Evolutionary conservation across 2,888 invertebrate species (phyloP), one percentile per base, ranked within the genome.

Genomic region (Amphipyra berbera): DNA sequence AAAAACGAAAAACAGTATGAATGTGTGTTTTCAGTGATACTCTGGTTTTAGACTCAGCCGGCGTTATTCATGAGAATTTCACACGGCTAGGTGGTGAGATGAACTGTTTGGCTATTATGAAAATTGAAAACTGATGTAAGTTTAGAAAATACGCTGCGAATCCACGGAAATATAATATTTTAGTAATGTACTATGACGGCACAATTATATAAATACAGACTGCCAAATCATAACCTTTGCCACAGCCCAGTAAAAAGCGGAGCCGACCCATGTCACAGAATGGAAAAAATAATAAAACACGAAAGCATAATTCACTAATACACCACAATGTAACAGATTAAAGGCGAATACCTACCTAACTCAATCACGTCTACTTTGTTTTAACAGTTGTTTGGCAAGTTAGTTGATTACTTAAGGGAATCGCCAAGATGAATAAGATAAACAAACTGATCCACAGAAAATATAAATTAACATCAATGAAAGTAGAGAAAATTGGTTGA

Each of bases 381-480:
- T 78, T 55, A 65, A 71, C 82, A 81, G 76, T 86, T 87, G 83
- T 87, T 84, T 81, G 73, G 76, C 69, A 83, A 86, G 81, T 84
- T 81, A 76, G 76, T 76, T 79, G 82, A 87, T 87, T 87, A 86
- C 87, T 85, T 84, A 53, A 70, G 87, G 86, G 88, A 84, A 78
- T 84, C 68, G 63, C 69, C 48, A 69, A 87, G 85, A 88, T 83
- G 76, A 82, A 88, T 86, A 76, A 82, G 76, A 79, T 83, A 74
- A 83, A 81, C 73, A 80, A 81, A 82, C 73, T 81, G 76, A 82
- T 83, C 76, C 55, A 75, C 61, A 76, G 73, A 70, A 82, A 77
- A 82, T 78, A 76, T 81, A 81, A 78, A 81, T 78, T 79, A 77
- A 72, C 71, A 76, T 74, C 66, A 66, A 63, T 71, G 54, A 58